phyloP scores from a whole-genome alignment of 2,888 invertebrate genomes.

The Megaustenia siamemsis region DNA sequence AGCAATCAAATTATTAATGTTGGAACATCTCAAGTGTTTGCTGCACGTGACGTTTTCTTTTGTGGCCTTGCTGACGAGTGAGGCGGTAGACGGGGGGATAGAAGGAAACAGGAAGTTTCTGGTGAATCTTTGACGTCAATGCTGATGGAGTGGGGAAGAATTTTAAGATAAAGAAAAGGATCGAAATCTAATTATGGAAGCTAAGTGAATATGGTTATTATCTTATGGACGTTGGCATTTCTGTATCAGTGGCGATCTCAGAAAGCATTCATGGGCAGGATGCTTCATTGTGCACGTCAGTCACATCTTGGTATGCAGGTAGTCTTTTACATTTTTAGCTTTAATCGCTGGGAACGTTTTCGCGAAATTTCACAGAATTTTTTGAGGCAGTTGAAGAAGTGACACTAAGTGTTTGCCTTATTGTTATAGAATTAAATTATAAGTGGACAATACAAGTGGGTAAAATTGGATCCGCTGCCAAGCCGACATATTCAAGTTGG shows the following conservation, averaged over 20 bases:
- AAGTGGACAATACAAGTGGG: too few species aligned
- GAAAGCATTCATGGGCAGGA: not conserved
- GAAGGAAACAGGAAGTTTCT: not conserved
- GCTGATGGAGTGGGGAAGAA: not conserved
- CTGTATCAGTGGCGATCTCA: not conserved
- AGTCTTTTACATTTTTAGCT: too few species aligned
- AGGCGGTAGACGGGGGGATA: not conserved
- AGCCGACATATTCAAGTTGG: too few species aligned
- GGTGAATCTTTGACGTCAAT: not conserved
- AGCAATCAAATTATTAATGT: slow-evolving; percentile 33
- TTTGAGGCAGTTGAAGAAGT: too few species aligned
- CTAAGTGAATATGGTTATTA: not conserved
- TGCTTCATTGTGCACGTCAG: not conserved
- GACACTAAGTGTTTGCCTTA: too few species aligned
- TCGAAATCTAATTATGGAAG: not conserved
- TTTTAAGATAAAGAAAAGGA: not conserved
- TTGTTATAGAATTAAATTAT: too few species aligned
- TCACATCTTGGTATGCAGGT: not conserved
- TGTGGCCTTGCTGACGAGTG: not conserved
- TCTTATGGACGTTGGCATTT: not conserved
- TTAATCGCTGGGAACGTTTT: too few species aligned
- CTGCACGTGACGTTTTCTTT: slow-evolving; percentile 8
- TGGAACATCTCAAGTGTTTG: slow-evolving; percentile 29
- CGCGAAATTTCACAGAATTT: too few species aligned
- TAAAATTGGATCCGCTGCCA: too few species aligned